Evolutionary conservation across 2,888 invertebrate genomes (phyloP).

Genomic region (Theodoxus fluviatilis): DNA sequence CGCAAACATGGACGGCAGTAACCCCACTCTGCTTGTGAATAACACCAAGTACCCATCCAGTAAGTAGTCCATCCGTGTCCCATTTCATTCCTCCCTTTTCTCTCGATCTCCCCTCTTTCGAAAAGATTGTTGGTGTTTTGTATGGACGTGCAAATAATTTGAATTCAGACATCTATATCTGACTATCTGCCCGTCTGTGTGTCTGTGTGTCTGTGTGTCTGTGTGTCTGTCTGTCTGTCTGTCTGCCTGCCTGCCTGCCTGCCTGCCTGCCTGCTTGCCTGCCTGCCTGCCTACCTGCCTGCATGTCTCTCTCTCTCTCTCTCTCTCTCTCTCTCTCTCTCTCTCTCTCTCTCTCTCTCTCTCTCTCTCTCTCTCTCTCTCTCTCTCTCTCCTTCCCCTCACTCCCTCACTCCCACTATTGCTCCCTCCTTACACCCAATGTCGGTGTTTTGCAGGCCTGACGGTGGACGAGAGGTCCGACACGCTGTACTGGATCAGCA

Average conservation of each 20-base stretch:
- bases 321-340: too few species aligned
- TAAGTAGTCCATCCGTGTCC: too few species aligned
- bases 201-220: too few species aligned
- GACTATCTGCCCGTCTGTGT: too few species aligned
- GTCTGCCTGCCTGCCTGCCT: too few species aligned
- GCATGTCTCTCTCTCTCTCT: too few species aligned
- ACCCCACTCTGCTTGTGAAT: constrained; percentile 34
- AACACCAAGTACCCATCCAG: constrained; percentile 43
- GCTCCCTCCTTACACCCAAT: too few species aligned
- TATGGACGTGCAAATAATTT: not conserved
- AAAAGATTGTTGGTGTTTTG: not conserved
- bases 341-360: too few species aligned
- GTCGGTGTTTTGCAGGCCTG: constrained; percentile 69
- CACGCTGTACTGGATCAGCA: constrained; percentile 78
- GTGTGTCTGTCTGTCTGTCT: too few species aligned
- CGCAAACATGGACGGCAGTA: constrained; percentile 75
- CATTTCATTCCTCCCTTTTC: too few species aligned
- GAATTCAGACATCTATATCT: not conserved
- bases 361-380: not conserved
- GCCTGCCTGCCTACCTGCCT: too few species aligned
- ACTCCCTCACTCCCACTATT: not conserved
- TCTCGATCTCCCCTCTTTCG: not conserved
- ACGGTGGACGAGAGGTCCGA: constrained; percentile 71
- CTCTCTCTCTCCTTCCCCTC: not conserved
- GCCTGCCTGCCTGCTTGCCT: too few species aligned